These are phyloP conservation scores for Alectoris magna DNA, from an alignment of 2,797 vertebrate species.

Conservation along the genomic window DNA sequence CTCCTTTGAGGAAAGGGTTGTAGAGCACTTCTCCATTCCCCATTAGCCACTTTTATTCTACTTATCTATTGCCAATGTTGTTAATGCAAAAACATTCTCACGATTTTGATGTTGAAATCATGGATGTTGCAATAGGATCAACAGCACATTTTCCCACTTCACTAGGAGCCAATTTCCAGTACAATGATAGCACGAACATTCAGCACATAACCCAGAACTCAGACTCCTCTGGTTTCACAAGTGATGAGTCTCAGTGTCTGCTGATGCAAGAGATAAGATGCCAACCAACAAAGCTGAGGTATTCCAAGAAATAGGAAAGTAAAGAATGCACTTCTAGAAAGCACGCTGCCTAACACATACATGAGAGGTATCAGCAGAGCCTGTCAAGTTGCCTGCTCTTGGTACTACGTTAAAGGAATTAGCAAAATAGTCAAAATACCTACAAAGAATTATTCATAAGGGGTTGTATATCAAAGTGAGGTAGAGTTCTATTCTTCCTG, in stretches of 20 bases:
- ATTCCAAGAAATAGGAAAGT: background rate
- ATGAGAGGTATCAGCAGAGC: background rate
- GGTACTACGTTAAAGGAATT: background rate
- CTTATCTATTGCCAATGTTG: constrained; percentile 32
- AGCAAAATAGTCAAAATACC: background rate
- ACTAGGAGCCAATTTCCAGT: background rate
- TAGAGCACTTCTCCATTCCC: background rate
- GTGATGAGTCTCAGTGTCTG: fast-evolving
- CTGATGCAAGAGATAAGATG: background rate
- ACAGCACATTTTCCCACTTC: constrained; percentile 14
- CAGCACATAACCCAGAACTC: background rate
- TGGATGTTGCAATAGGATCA: constrained; percentile 21
- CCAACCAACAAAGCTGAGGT: background rate
- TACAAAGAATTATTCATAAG: background rate
- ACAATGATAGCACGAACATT: background rate
- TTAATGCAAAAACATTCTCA: background rate
- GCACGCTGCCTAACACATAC: background rate
- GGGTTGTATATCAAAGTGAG: background rate
- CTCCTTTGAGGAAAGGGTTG: background rate
- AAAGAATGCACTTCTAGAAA: background rate
- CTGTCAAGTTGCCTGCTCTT: background rate
- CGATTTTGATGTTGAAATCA: constrained; percentile 49
- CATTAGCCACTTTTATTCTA: background rate
- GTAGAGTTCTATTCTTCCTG: background rate
- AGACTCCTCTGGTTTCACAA: background rate